Evolutionary conservation across 2,113 vertebrate genomes (phyloP).

Genomic region (Dasyprocta punctata): DNA sequence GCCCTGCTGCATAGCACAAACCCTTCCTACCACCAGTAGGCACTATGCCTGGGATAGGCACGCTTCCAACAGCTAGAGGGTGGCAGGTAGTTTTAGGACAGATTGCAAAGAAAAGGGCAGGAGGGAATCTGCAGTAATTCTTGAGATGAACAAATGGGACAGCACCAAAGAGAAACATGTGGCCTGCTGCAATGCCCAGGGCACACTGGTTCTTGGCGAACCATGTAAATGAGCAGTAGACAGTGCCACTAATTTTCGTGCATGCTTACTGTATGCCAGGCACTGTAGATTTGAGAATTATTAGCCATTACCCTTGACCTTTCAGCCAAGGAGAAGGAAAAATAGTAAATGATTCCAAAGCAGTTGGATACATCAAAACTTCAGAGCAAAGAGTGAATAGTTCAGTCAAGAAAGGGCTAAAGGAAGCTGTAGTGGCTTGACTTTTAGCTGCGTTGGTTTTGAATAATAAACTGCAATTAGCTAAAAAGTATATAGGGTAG

Average conservation of each 20-base stretch:
- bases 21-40: neutral
- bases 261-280: neutral
- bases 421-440: neutral
- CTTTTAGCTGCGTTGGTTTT: neutral
- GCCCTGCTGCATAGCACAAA: neutral
- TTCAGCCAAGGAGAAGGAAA: neutral
- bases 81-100: slow-evolving; percentile 23
- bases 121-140: neutral
- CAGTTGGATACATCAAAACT: neutral
- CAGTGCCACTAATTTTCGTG: neutral
- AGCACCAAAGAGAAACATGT: neutral
- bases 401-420: neutral
- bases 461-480: slow-evolving; percentile 4
- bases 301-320: neutral
- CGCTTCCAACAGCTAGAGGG: slow-evolving; percentile 24
- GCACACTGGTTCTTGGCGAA: neutral
- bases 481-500: neutral
- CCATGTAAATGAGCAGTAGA: neutral
- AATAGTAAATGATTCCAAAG: slow-evolving; percentile 7
- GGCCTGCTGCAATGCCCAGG: neutral
- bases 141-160: neutral
- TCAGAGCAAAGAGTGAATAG: neutral
- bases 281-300: neutral
- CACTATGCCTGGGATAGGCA: neutral
- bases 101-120: neutral